Evolutionary conservation across 2,888 invertebrate genomes (phyloP), one percentile per base, ranked within the genome.

Genomic region (Theristus sp.): DNA sequence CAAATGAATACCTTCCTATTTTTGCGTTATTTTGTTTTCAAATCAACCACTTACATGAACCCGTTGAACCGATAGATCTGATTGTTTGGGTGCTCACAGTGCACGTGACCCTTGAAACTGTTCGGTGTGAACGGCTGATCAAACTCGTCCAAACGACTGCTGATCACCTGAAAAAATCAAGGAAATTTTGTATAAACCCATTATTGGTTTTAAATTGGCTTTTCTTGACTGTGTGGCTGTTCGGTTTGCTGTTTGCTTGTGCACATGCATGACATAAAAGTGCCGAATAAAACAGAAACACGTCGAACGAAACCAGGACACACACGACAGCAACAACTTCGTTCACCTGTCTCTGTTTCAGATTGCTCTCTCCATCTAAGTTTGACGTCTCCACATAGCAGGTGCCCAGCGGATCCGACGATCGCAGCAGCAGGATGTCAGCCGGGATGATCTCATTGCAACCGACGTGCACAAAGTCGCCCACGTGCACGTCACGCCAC

Each of bases 361-460:
- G 80, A 78, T 93, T 94, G 56, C 89, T 87, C 78, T 94, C 94
- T 17, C 94, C 94, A 73, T 94, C 94, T 71, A 94, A 79, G 78
- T 94, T 93, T 73, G 89, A 88, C 0, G 94, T 94, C 77, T 94
- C 94, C 66, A 94, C 83, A 77, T 88, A 91, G 74, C 90, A 91
- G 62, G 87, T 80, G 53, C 93, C 93, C 71, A 85, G 82, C 13
- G 84, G 82, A 77, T 89, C 90, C 70, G 89, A 89, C 61, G 89
- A 86, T 2, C 60, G 54, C 17, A 94, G 79, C 62, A 96, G 78
- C 63, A 96, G 80, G 72, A 96, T 84, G 76, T 96, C 96, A 0
- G 96, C 94, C 38, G 94, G 94, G 65, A 96, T 88, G 60, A 88
- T 82, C 79, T 94, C 93, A 79, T 94, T 90, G 80, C 91, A 91